These are phyloP conservation scores for Tridacna crocea DNA, from an alignment of 2,888 invertebrate species.

Conservation along the genomic window DNA sequence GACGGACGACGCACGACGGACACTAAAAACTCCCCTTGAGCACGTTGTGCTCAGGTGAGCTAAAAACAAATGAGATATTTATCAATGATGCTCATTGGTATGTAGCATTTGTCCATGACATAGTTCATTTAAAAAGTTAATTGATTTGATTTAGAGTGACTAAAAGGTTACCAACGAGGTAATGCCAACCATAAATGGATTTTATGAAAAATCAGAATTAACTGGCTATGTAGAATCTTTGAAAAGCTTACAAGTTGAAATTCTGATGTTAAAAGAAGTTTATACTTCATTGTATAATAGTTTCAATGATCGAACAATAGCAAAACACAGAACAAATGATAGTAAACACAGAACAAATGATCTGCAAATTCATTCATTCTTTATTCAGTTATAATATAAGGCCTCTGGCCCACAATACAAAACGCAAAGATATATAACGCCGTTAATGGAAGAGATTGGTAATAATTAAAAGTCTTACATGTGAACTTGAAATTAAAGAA, in stretches of 20 bases:
- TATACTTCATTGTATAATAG: slow-evolving; percentile 5
- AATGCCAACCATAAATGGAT: background rate
- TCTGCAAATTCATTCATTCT: too few relatives aligned
- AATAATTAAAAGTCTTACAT: too few relatives aligned
- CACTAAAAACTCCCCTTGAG: too few relatives aligned
- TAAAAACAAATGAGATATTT: slow-evolving; percentile 35
- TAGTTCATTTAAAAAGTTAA: slow-evolving; percentile 18
- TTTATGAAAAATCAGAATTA: slow-evolving; percentile 3
- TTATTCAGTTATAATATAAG: too few relatives aligned
- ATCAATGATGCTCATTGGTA: slow-evolving; percentile 27
- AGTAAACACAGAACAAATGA: too few relatives aligned
- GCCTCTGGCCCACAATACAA: too few relatives aligned
- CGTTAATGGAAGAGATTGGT: too few relatives aligned
- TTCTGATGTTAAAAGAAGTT: slow-evolving; percentile 10
- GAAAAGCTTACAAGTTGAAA: slow-evolving; percentile 22
- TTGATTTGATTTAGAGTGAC: slow-evolving; percentile 25
- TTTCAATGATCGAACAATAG: slow-evolving; percentile 25
- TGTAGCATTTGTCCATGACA: slow-evolving; percentile 36
- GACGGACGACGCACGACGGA: too few relatives aligned
- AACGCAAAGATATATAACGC: too few relatives aligned
- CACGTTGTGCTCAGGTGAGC: too few relatives aligned
- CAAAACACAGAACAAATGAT: background rate
- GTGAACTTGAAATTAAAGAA: too few relatives aligned
- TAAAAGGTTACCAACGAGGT: background rate
- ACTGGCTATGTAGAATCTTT: slow-evolving; percentile 20